Base-by-base conservation (phyloP, 53 echinoderm and acorn worm species). In the Pentamera pediparva region DNA sequence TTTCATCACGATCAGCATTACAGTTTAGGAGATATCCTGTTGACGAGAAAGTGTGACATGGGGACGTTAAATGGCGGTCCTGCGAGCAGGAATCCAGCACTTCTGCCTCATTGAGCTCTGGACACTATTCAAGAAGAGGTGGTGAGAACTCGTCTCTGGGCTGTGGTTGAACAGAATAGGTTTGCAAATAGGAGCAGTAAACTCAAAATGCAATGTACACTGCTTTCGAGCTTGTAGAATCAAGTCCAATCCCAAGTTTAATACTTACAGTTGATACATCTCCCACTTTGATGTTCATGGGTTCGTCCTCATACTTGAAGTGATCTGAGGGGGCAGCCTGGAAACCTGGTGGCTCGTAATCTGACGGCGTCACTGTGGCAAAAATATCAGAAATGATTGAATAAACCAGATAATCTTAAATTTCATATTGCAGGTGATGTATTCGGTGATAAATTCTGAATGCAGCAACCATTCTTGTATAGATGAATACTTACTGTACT, bases 301-400 rank as follows among this genome's bases (percentile, higher is more conserved):
- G 95, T 47, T 94, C 90, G 25, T 89, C 89, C 27, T 85, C 90
- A 77, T 79, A 94, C 28, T 35, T 73, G 69, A 94, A 94, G 19
- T 48, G 41, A 70, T 90, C 95, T 1, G 71, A 50, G 13, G 87
- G 81, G 20, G 90, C 79, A 3, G 95, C 87, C 76, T 90, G 81
- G 72, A 94, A 94, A 65, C 95, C 95, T 53, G 95, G 95, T 1
- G 95, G 95, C 50, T 94, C 90, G 70, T 94, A 94, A 27, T 87
- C 90, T 15, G 75, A 30, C 50, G 95, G 95, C 2, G 95, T 94
- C 5, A 94, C 95, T 94, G 75, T 45, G 20, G 26, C 22, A 20
- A 32, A 25, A 33, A 12, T 34, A 40, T 18, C 6, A 28, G 29
- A 57, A 31, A 25, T 27, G 32, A 3, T 28, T 4, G 13, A 57